Evolutionary conservation across 2,797 vertebrate genomes (phyloP), one percentile per base, ranked within the genome.

Genomic region (Microtus californicus): DNA sequence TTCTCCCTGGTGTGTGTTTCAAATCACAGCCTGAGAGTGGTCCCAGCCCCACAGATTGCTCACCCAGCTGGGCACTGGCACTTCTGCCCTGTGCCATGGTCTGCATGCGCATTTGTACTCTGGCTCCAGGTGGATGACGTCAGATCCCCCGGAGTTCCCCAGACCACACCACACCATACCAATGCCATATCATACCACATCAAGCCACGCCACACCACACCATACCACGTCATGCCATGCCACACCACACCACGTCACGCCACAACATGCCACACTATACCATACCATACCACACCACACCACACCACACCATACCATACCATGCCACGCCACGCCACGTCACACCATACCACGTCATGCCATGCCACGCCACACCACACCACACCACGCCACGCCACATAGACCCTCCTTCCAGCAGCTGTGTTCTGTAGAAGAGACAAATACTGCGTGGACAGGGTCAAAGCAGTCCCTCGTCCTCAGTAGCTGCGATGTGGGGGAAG

Each of bases 321-420:
- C 51, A 54, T 2, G 0, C 51, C 51, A 54, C 1, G 14, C 14
- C 51, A 54, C 1, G 5, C 54, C 54, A 56, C 2, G 4, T 0
- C 19, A 59, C 19, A 2, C 4, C 29, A 51, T 34, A n/a, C 40
- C 40, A 40, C n/a, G n/a, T n/a, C n/a, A n/a, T 40, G 40, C 40
- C 40, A 40, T 43, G 43, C 43, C 43, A 43, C 43, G 1, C 45
- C 45, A 45, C 9, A 2, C 45, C 45, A 45, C 45, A 45, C 45
- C 45, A 45, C 15, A 14, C 51, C 51, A 59, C 0, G 6, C 6
- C 56, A 59, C 19, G 0, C 4, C 29, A 54, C 51, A 37, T 34
- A 37, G 7, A 82, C 37, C 27, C 27, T 43, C 27, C 37, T 29
- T 29, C 37, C n/a, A 29, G 14, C 2, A 82, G n/a, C 8, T 65